Evolutionary conservation across 2,797 vertebrate genomes (phyloP).

Genomic region (Luscinia luscinia): DNA sequence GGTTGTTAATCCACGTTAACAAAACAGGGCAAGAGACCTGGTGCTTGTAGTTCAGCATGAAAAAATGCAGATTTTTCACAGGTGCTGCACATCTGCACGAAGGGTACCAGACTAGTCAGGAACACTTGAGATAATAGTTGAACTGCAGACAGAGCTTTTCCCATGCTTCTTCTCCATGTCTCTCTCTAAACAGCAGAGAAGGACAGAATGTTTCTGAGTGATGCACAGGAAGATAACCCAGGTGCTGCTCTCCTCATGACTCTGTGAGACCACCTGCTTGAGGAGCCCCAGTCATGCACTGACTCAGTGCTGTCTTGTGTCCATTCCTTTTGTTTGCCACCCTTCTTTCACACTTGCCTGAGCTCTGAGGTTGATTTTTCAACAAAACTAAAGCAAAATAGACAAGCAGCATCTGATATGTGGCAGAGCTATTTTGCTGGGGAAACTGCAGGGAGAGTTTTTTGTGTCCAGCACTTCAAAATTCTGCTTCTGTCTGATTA

Average conservation of each 20-base stretch:
- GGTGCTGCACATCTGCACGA: not conserved
- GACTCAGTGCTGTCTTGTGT: not conserved
- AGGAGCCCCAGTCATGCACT: not conserved
- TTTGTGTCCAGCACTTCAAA: constrained; percentile 46
- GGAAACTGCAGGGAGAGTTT: not conserved
- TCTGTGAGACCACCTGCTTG: not conserved
- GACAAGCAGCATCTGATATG: not conserved
- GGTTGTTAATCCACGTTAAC: not conserved
- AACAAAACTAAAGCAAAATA: not conserved
- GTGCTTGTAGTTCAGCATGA: not conserved
- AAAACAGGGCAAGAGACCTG: not conserved
- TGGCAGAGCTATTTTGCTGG: not conserved
- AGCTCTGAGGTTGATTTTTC: not conserved
- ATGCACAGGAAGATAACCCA: not conserved
- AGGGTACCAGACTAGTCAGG: not conserved
- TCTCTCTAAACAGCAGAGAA: not conserved
- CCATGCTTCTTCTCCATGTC: not conserved
- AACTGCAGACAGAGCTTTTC: not conserved
- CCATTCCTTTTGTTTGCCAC: not conserved
- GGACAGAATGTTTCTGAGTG: not conserved
- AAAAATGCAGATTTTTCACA: not conserved
- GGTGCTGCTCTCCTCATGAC: not conserved
- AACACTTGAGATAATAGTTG: not conserved
- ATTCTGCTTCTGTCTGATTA: constrained; percentile 45
- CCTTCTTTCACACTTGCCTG: not conserved